Evolutionary conservation across 1,140 invertebrate genomes (phyloP).

Genomic region (Drosophila simulans): DNA sequence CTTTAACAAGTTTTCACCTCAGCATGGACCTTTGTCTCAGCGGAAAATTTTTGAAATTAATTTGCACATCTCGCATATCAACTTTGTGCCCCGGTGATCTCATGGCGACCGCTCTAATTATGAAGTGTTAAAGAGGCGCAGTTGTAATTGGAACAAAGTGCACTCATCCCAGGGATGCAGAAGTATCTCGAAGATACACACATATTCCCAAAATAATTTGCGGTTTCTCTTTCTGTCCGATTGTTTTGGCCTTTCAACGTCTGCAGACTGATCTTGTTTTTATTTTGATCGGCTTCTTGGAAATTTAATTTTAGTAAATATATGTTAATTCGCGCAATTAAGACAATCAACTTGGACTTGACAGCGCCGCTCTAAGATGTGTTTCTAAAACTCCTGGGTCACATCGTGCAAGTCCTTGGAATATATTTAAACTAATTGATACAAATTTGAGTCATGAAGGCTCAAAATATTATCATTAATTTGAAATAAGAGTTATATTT

Average conservation of each 20-base stretch:
- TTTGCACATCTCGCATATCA: constrained; percentile 47
- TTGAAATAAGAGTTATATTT: not conserved
- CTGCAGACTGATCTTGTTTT: constrained; percentile 25
- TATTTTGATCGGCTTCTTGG: constrained; percentile 42
- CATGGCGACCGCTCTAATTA: constrained; percentile 42
- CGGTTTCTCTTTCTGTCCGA: constrained; percentile 1
- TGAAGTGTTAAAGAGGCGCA: constrained; percentile 43
- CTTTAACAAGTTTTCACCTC: constrained; percentile 41
- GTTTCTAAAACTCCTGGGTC: constrained; percentile 32
- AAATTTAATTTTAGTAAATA: constrained; percentile 37
- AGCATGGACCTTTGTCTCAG: constrained; percentile 24
- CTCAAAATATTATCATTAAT: constrained; percentile 58
- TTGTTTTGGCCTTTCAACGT: constrained; percentile 31
- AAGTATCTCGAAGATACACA: not conserved
- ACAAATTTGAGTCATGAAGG: constrained; percentile 33
- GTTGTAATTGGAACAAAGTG: constrained; percentile 34
- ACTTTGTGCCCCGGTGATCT: constrained; percentile 26
- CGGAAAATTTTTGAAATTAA: constrained; percentile 65
- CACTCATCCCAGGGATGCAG: constrained; percentile 9
- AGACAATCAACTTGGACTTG: constrained; percentile 28
- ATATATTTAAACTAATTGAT: constrained; percentile 31
- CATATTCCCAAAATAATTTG: constrained; percentile 7
- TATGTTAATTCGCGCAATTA: constrained; percentile 51
- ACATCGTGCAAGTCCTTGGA: constrained; percentile 46
- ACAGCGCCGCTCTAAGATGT: constrained; percentile 1